Evolutionary conservation across 1,140 invertebrate species (phyloP), one percentile per base, ranked within the genome.

Genomic region (Lordiphosa clarofinis): DNA sequence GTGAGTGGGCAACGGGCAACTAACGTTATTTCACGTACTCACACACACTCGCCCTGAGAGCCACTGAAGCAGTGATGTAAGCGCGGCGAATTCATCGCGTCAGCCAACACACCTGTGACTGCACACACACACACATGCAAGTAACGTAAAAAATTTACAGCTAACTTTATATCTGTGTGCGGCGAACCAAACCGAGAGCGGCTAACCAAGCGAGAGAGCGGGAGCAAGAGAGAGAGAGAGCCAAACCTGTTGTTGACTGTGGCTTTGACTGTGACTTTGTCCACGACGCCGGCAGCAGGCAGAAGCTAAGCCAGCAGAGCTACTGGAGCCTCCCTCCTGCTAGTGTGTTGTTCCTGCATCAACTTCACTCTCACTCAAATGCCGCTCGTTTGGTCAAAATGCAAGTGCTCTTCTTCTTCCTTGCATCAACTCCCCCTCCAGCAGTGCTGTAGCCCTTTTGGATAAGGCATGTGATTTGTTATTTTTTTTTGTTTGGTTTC

Each of bases 361-460:
- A 87, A 87, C 86, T 88, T 88, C 87, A 88, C 87, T 88, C 87
- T 88, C 87, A 88, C 86, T 88, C 81, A 87, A 82, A 87, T 73
- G 75, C 65, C 66, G 84, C 75, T 75, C 58, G 59, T 33, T 52
- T 59, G 68, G 56, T 54, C 60, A 73, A 79, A 81, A 75, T 71
- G 76, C 75, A 79, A 82, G 76, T 81, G 76, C 69, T 82, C 44
- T 67, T 58, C 68, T 50, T 39, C 68, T 21, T 8, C 19, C 19
- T 10, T n/a, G 19, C 24, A 46, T 9, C 8, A 8, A 21, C 24
- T 31, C 28, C 39, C 8, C 39, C 39, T 10, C 9, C 39, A 10
- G 13, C 39, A 40, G 11, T 46, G 28, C 15, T 28, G 31, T 46
- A 3, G 11, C 11, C 21, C 42, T 40, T 21, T 21, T 21, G 28